Evolutionary conservation across 2,888 invertebrate genomes (phyloP).

Genomic region (Stenchaetothrips biformis): DNA sequence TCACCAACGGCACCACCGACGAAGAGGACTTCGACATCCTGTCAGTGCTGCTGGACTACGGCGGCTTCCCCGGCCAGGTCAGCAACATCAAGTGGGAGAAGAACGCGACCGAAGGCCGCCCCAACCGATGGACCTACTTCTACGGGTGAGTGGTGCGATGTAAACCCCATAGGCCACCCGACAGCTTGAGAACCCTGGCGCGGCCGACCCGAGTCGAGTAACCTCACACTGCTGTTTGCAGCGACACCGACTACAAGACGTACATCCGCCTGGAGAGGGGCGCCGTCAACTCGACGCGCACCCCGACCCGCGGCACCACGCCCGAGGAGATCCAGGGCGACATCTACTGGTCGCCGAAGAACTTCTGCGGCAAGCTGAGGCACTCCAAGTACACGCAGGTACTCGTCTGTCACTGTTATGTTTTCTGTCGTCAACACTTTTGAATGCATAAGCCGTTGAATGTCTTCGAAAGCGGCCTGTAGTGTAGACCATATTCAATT

Average conservation of each 20-base stretch:
- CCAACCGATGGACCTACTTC: slow-evolving; percentile 19
- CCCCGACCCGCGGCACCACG: not conserved
- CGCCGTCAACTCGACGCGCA: not conserved
- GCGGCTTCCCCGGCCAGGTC: slow-evolving; percentile 12
- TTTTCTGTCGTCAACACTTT: too few species aligned
- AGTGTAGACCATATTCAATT: too few species aligned
- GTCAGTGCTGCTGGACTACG: not conserved
- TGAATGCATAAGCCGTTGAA: too few species aligned
- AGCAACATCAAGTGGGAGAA: not conserved
- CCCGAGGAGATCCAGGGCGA: not conserved
- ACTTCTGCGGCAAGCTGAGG: slow-evolving; percentile 15
- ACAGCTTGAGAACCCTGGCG: too few species aligned
- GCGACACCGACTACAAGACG: slow-evolving; percentile 20
- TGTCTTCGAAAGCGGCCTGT: too few species aligned
- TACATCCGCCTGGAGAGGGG: slow-evolving; percentile 10
- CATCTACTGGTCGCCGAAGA: not conserved
- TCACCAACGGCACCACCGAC: not conserved
- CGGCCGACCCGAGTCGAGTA: too few species aligned
- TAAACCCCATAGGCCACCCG: too few species aligned
- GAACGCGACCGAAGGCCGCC: not conserved
- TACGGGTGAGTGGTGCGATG: not conserved
- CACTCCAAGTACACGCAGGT: slow-evolving; percentile 1
- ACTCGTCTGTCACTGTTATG: not conserved
- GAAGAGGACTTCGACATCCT: not conserved
- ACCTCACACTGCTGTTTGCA: not conserved